These are phyloP conservation scores for Synergus laeviventris DNA, from an alignment of 2,888 invertebrate genomes.

Conservation along the genomic window DNA sequence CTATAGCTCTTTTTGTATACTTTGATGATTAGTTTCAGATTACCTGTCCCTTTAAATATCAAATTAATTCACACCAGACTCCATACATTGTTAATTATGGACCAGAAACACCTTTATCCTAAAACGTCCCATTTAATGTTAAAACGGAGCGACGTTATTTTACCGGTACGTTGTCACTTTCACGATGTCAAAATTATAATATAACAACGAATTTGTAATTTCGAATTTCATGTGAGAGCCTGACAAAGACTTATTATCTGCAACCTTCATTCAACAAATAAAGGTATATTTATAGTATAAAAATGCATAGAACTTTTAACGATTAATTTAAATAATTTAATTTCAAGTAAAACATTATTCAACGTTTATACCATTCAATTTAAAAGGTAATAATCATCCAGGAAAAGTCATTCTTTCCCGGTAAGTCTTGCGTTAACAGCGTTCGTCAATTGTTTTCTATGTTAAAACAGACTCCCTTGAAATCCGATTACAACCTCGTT, in stretches of 20 bases:
- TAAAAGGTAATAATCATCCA: neutral
- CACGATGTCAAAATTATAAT: neutral
- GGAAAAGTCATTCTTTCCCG: neutral
- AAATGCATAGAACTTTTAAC: neutral
- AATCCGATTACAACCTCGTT: constrained; percentile 34
- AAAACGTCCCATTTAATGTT: constrained; percentile 19
- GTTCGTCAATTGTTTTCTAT: neutral
- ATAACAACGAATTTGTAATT: constrained; percentile 34
- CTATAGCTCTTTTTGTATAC: neutral
- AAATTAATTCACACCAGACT: neutral
- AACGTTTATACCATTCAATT: neutral
- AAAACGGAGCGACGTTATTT: constrained; percentile 33
- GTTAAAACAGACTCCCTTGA: constrained; percentile 5
- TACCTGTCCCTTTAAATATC: neutral
- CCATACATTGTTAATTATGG: neutral
- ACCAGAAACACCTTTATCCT: neutral
- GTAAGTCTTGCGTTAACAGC: neutral
- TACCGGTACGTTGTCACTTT: constrained; percentile 33
- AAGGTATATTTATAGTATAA: neutral
- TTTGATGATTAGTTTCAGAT: neutral
- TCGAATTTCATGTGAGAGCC: constrained; percentile 24
- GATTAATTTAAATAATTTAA: no score
- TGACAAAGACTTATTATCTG: neutral
- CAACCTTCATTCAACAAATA: neutral
- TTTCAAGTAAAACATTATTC: neutral